phyloP scores from a whole-genome alignment of 2,888 invertebrate species.

The Sinopyrophorus schimmeli region DNA sequence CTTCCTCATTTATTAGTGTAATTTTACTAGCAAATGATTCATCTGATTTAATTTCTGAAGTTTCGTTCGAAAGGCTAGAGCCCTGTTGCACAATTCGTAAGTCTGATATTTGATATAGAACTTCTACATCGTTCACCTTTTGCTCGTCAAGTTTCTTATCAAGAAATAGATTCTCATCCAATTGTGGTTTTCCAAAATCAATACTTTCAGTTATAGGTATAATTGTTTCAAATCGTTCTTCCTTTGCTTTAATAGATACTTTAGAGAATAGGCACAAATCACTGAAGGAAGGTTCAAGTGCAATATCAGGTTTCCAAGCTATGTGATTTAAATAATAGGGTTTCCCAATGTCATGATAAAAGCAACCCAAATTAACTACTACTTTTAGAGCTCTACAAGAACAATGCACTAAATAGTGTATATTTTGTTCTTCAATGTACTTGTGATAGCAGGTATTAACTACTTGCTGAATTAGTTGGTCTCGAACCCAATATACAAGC shows the following conservation, averaged over 20 bases:
- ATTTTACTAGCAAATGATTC: too few species aligned
- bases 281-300: constrained; percentile 15
- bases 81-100: too few species aligned
- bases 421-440: constrained; percentile 55
- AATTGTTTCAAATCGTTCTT: too few species aligned
- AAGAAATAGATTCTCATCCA: too few species aligned
- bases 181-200: too few species aligned
- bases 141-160: too few species aligned
- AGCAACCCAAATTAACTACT: constrained; percentile 57
- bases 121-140: too few species aligned
- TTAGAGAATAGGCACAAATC: constrained; percentile 22
- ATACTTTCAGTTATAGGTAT: too few species aligned
- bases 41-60: too few species aligned
- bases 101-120: too few species aligned
- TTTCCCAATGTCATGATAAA: constrained; percentile 58
- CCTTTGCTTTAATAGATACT: constrained; percentile 13
- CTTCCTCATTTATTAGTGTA: too few species aligned
- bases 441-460: constrained; percentile 48
- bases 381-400: constrained; percentile 56
- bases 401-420: constrained; percentile 54
- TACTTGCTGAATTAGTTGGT: constrained; percentile 55
- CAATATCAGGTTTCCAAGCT: constrained; percentile 15
- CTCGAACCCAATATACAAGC: constrained; percentile 55
- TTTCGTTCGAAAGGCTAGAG: too few species aligned
- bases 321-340: constrained; percentile 50